These are phyloP conservation scores for Circaetus cinerascens DNA, from an alignment of 2,113 vertebrate species.

Conservation along the genomic window DNA sequence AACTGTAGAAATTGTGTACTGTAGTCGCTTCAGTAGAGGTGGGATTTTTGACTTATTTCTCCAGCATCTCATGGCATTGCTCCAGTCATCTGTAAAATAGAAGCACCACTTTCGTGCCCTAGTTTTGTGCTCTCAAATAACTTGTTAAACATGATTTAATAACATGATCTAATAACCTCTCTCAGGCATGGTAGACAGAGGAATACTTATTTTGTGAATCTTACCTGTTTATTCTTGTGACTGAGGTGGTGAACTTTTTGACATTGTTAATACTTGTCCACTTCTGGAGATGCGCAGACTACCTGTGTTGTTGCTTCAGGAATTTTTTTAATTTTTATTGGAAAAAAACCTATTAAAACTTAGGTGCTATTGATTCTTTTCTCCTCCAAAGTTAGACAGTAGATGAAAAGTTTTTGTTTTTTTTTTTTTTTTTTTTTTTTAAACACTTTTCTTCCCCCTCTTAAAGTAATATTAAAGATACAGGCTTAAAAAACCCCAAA, in stretches of 20 bases:
- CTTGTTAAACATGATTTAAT: not conserved
- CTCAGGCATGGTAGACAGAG: not conserved
- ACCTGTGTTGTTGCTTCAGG: not conserved
- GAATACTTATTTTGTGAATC: not conserved
- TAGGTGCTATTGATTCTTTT: not conserved
- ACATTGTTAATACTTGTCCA: fast-evolving
- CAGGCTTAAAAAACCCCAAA: slow-evolving; percentile 21
- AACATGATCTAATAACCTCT: not conserved
- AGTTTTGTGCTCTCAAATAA: not conserved
- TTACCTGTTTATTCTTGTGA: not conserved
- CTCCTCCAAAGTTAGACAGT: not conserved
- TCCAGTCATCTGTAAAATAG: not conserved
- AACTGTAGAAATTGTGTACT: not conserved
- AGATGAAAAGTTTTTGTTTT: not conserved
- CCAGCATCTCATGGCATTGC: not conserved
- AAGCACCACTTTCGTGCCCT: not conserved
- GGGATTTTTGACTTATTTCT: not conserved
- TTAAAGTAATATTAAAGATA: not conserved
- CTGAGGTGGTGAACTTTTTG: not conserved
- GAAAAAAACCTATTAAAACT: not conserved
- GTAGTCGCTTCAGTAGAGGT: not conserved
- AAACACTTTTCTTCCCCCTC: too few relatives aligned
- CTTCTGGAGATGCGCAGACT: not conserved
- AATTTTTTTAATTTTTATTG: not conserved
- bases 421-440: fast-evolving